A percentile compares a stretch with the other conserved stretches of the same genome.
Conservation (phyloP, 1,140 invertebrate species). For the Pseudoatta argentina region DNA sequence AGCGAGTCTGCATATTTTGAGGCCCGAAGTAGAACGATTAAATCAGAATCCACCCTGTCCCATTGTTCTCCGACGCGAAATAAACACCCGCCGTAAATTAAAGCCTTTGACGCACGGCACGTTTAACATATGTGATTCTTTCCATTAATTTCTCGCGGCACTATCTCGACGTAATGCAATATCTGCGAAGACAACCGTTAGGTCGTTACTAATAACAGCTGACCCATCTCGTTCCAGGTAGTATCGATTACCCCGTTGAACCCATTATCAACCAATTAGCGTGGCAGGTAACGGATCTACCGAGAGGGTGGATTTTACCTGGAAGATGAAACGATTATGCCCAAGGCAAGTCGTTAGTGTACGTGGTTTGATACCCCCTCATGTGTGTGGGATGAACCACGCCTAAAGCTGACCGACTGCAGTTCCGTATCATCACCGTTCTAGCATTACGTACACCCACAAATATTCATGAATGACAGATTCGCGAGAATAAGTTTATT, state of each 20-base stretch:
- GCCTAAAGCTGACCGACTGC: constrained; percentile 13
- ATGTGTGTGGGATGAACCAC: constrained; percentile 24
- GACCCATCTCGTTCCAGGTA: constrained; percentile 12
- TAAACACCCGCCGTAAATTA: constrained; percentile 6
- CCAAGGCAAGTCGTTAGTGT: constrained; percentile 52
- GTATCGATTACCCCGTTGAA: constrained; percentile 12
- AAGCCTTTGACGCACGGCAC: not conserved
- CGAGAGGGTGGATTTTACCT: constrained; percentile 52
- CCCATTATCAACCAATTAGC: constrained; percentile 39
- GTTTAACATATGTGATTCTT: not conserved
- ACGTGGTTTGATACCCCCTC: not conserved
- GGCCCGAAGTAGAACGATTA: constrained; percentile 18
- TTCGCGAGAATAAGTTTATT: constrained; percentile 12
- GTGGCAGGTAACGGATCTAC: constrained; percentile 36
- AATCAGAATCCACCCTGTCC: not conserved
- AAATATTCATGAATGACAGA: constrained; percentile 1
- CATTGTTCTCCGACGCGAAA: constrained; percentile 26
- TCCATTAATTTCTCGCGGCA: constrained; percentile 11
- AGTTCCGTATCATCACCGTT: constrained; percentile 6
- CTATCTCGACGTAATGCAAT: not conserved
- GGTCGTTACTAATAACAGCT: constrained; percentile 38
- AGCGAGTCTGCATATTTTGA: constrained; percentile 39
- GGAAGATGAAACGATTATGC: constrained; percentile 37
- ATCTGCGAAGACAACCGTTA: constrained; percentile 44
- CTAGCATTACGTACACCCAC: not conserved